Evolutionary conservation across 2,888 invertebrate genomes (phyloP), one percentile per base, ranked within the genome.

Genomic region (Kryphioiulus occultus): DNA sequence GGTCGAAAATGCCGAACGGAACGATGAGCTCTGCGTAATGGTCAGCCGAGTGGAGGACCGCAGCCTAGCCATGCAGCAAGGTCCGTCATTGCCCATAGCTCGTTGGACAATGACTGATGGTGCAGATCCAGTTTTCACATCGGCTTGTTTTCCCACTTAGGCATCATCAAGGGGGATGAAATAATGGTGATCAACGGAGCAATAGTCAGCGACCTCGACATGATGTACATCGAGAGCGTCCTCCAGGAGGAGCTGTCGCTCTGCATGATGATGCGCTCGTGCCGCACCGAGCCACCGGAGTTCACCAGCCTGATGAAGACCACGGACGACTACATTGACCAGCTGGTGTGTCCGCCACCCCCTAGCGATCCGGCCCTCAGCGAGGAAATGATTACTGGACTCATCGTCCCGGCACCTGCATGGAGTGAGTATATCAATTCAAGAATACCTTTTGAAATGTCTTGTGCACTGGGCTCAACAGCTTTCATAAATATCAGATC

Each of bases 101-200:
- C n/a, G 17, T 9, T n/a, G 59, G 59, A 59, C 59, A 7, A 22
- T 4, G n/a, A n/a, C 7, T 32, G 5, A 15, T 35, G 83, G 83
- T n/a, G 19, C 35, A 83, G 12, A 4, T 84, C 32, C n/a, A 12
- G n/a, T 32, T 17, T 32, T n/a, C 32, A 84, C 35, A n/a, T 35
- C 26, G 26, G 10, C 15, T 0, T 12, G 0, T 68, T 26, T 68
- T 9, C 91, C 10, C 10, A n/a, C 59, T 5, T 17, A 98, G 98
- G 98, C 92, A 96, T 99, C 92, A 97, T 98, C 93, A 97, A 98
- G 93, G 96, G 98, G 91, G 99, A 99, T 93, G 99, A 99, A 94
- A 98, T 99, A 92, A 97, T 99, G 96, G 98, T 99, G 92, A 98
- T 99, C 93, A 99, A 99, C 94, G 97, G 98, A 90, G 98, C 98